Conservation (phyloP, 2,888 invertebrate species). For the Calameuta pallipes region DNA sequence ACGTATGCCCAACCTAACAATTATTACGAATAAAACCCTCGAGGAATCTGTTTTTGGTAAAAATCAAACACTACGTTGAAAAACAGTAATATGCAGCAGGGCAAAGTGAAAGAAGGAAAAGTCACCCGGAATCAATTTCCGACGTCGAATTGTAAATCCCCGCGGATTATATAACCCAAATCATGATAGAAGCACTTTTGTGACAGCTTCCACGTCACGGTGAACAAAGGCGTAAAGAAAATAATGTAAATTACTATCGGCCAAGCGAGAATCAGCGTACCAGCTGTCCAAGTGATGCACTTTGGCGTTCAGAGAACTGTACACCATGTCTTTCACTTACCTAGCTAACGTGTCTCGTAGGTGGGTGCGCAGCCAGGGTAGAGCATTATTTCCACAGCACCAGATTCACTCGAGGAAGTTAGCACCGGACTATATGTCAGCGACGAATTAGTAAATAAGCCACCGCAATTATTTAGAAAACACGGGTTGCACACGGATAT, state of each 20-base stretch:
- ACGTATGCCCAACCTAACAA: background rate
- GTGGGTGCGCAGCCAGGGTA: conserved; percentile 40
- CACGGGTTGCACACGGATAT: background rate
- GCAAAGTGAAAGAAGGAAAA: conserved; percentile 3
- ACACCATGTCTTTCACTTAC: conserved; percentile 43
- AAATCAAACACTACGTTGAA: conserved; percentile 5
- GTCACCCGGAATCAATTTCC: conserved; percentile 10
- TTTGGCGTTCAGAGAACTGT: conserved; percentile 33
- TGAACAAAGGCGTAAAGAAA: background rate
- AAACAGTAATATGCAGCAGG: background rate
- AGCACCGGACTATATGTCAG: background rate
- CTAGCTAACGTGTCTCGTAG: conserved; percentile 48
- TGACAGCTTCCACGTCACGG: conserved; percentile 8
- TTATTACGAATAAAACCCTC: conserved; percentile 1
- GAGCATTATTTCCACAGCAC: conserved; percentile 44
- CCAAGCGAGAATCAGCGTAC: conserved; percentile 13
- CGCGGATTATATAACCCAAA: conserved; percentile 40
- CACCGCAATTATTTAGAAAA: background rate
- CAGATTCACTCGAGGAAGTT: conserved; percentile 2
- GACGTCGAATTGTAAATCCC: conserved; percentile 20
- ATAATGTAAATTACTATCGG: background rate
- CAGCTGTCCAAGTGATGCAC: conserved; percentile 47
- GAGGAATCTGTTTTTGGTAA: conserved; percentile 7
- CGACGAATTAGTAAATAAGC: background rate
- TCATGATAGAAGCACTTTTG: conserved; percentile 23